Base-by-base conservation (phyloP, 2,888 invertebrate genomes). In the Agrotis ipsilon region DNA sequence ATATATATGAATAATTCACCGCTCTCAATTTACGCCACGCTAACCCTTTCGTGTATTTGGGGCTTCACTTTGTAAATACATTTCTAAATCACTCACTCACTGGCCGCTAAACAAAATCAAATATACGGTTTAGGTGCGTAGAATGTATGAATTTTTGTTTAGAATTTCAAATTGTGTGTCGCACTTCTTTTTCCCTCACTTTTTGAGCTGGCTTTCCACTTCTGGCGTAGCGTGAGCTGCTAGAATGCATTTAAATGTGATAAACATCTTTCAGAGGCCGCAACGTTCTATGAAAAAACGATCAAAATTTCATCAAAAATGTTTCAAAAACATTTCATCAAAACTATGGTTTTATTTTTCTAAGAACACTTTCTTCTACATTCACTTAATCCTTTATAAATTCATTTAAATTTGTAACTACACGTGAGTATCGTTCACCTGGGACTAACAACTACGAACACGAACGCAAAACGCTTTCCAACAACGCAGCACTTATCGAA, bases 21-120 rank as follows among this genome's bases (percentile, higher is more conserved):
- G 85, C 90, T 92, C 91, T 91, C 89, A 91, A 91, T 92, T 91
- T 90, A 92, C 90, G 88, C 89, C 92, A 93, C 92, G 92, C 95
- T 96, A 95, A 95, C 94, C 94, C 92, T 92, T 91, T 88, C 91
- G 91, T 94, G 90, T 92, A 90, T 93, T 91, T 92, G 91, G 94
- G 92, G 89, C 92, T 91, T 93, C 90, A 92, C 91, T 92, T 92
- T 95, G 94, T 95, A 94, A 93, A 95, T 93, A 94, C 87, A 91
- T 92, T 91, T 92, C 91, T 89, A 89, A 93, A 93, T 93, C 94
- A 94, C 93, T 90, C 91, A 91, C 90, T 88, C 87, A 89, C 91
- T 86, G 84, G 79, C 88, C 83, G 85, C 86, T 84, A 88, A 86
- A 89, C 82, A 87, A 89, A 91, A 91, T 91, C 86, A 89, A 89